Base-by-base conservation (phyloP, 2,888 invertebrate genomes). In the Aromia moschata region DNA sequence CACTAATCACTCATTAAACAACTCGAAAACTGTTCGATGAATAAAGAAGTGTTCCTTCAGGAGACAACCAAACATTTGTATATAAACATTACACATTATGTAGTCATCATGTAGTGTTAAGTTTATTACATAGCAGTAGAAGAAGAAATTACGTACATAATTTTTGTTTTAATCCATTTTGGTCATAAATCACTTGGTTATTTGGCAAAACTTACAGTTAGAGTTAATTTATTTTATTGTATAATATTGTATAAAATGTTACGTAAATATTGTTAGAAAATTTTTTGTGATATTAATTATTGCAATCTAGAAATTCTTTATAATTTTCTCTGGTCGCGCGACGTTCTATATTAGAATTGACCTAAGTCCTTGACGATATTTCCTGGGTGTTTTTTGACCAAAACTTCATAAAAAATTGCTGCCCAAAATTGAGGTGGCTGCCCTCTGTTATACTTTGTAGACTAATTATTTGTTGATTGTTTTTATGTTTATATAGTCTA, bases 401-500 rank as follows among this genome's bases (percentile, higher is more conserved):
- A 45, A 56, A 18, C 40, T 57, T 31, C 47, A n/a, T n/a, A 64
- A 62, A 58, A 56, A 60, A 62, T 31, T 51, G 38, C 68, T 67
- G 67, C 65, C 65, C 55, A 40, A 60, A 44, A 49, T 44, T 30
- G 18, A 55, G 71, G 74, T 77, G 76, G 76, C 74, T 69, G 72
- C 71, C 72, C 75, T 74, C 73, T 79, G 78, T 78, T 79, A 78
- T 74, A 76, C 55, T 74, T 72, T 77, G 76, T 77, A 78, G 77
- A 76, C 72, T 77, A 69, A 71, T 67, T 71, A 77, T 77, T 80
- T 80, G 80, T 80, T 80, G 80, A 79, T 80, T 80, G 80, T 80
- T 80, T 80, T 80, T 79, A 80, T 80, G 79, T 80, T 80, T 80
- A 80, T 80, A 80, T 80, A 80, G 80, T 80, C 77, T 80, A 80